phyloP scores from a whole-genome alignment of 1,140 invertebrate genomes.

The Drosophila parabipectinata region DNA sequence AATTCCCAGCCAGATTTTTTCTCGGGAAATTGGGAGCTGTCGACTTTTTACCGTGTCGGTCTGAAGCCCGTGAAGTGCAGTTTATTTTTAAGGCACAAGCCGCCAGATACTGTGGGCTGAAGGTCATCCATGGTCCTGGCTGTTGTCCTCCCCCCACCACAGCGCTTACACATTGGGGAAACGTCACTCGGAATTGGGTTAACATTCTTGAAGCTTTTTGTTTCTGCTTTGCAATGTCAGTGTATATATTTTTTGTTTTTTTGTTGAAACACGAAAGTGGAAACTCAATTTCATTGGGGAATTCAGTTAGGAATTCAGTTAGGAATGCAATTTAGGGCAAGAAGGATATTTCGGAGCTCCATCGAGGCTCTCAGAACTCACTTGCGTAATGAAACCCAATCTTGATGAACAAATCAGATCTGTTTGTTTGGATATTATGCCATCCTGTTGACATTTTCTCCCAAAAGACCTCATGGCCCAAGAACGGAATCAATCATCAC shows the following conservation, averaged over 20 bases:
- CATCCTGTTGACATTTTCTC: constrained; percentile 6
- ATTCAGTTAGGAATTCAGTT: constrained; percentile 24
- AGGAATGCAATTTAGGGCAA: background rate
- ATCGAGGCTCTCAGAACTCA: no score
- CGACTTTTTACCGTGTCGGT: constrained; percentile 19
- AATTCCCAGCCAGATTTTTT: constrained; percentile 51
- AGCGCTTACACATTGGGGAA: constrained; percentile 65
- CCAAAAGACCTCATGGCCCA: background rate
- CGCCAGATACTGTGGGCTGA: constrained; percentile 14
- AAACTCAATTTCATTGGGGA: constrained; percentile 30
- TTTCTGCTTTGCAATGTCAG: constrained; percentile 13
- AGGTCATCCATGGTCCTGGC: constrained; percentile 20
- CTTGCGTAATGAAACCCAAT: background rate
- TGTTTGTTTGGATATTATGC: background rate
- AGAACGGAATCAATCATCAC: constrained; percentile 33
- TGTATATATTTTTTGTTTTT: background rate
- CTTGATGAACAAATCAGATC: background rate
- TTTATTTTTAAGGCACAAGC: constrained; percentile 45
- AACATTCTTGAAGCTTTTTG: constrained; percentile 48
- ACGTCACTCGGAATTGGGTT: constrained; percentile 64
- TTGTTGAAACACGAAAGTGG: constrained; percentile 8
- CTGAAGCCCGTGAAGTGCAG: constrained; percentile 52
- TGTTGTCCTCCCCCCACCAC: constrained; percentile 26
- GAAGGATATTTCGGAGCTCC: background rate
- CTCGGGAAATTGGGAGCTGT: constrained; percentile 27